Base-by-base conservation (phyloP, 1,140 invertebrate species). In the Drosophila yakuba region DNA sequence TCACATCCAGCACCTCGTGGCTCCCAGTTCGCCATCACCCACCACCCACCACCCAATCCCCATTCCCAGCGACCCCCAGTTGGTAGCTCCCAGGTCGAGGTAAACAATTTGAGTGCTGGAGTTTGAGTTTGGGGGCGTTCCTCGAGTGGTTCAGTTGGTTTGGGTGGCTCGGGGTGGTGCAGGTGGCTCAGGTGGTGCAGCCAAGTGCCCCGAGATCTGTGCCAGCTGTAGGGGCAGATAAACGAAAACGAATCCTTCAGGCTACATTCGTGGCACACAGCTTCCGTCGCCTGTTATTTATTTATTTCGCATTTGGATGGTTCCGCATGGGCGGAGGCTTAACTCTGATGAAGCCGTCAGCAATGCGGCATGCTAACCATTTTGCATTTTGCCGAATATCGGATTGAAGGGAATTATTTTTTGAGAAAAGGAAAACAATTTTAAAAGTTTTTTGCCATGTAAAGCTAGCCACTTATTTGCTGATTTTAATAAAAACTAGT, bases 191-290 rank as follows among this genome's bases (percentile, higher is more conserved):
- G 55, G 55, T 44, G 58, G 15, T 64, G 61, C 61, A 45, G n/a
- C 41, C 64, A 55, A 52, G 66, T 67, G 63, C 23, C 44, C 28
- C 43, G 20, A 67, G 63, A 51, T 64, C 39, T 41, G 36, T 44
- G 60, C 35, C 63, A 64, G 35, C 35, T 64, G 63, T 20, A 8
- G 25, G 28, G 10, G 8, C 25, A 68, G 64, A 39, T 71, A 71
- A 71, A 71, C 51, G 68, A 50, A 71, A 71, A 71, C 51, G 68
- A 50, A 41, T 71, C 67, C 15, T 48, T 48, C 20, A 41, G 43
- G 63, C 50, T n/a, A 17, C 38, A 25, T 35, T 44, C 55, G 38
- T 25, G 52, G 58, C 61, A 48, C 11, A 52, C 64, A 66, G 61
- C 64, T 11, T 68, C 62, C 45, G 38, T 14, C 7, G 17, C 12